Conservation (phyloP, 2,888 invertebrate species). For the Molorchus minor region DNA sequence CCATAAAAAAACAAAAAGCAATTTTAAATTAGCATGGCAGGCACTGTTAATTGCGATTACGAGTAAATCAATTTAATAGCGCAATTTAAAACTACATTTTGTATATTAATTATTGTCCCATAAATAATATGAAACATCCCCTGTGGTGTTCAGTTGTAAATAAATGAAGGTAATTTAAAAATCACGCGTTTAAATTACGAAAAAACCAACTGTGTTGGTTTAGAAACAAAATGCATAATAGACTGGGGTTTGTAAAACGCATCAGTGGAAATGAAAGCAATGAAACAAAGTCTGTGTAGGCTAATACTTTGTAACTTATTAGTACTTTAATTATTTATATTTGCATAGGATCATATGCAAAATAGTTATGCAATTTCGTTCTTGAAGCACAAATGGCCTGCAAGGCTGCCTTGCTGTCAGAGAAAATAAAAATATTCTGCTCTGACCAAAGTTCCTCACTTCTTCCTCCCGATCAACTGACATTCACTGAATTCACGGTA, state of each 20-base stretch:
- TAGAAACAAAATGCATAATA: slow-evolving; percentile 4
- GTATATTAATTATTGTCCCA: slow-evolving; percentile 5
- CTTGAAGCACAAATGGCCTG: no score
- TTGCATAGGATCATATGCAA: no score
- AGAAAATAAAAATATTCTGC: no score
- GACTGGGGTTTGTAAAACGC: neutral
- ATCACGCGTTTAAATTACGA: slow-evolving; percentile 4
- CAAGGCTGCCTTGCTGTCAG: no score
- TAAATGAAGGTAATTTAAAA: slow-evolving; percentile 13
- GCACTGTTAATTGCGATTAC: neutral
- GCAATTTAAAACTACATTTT: slow-evolving; percentile 11
- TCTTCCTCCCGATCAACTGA: no score
- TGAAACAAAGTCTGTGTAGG: neutral
- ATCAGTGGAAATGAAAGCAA: neutral
- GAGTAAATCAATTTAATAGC: slow-evolving; percentile 8
- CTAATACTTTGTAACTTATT: no score
- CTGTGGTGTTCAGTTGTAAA: neutral
- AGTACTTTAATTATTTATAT: no score
- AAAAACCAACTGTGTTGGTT: neutral
- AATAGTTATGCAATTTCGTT: no score
- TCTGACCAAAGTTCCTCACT: no score
- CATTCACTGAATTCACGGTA: no score
- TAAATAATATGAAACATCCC: slow-evolving; percentile 3
- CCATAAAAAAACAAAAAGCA: no score
- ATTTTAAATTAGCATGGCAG: no score